Conservation (phyloP, 2,113 vertebrate species). For the Cisticola juncidis region DNA sequence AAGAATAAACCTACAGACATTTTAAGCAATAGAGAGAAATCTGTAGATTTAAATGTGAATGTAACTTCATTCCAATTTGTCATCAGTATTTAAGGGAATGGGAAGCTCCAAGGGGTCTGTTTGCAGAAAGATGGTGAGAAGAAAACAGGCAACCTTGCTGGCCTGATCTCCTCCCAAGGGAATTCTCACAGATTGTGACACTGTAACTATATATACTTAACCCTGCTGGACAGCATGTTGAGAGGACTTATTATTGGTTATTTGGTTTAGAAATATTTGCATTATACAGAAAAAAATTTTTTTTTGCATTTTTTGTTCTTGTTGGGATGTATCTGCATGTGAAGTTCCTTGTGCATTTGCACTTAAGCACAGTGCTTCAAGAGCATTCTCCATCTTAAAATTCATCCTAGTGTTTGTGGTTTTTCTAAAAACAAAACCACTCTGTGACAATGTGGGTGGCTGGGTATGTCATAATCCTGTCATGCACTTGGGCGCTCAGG, state of each 20-base stretch:
- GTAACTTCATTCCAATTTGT: not conserved
- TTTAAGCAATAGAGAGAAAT: not conserved
- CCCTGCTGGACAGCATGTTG: not conserved
- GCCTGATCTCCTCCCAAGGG: not conserved
- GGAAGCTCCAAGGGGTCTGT: not conserved
- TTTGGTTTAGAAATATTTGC: not conserved
- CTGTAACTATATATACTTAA: not conserved
- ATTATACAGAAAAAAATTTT: not conserved
- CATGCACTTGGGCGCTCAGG: conserved; percentile 57
- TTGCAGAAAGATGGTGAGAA: not conserved
- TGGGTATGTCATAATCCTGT: conserved; percentile 61
- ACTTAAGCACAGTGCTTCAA: not conserved
- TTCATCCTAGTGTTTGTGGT: not conserved
- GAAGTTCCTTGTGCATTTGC: not conserved
- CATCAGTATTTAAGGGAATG: not conserved
- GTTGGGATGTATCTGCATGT: not conserved
- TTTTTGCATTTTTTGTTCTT: not conserved
- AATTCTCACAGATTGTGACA: not conserved
- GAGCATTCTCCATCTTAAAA: not conserved
- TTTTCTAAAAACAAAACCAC: not conserved
- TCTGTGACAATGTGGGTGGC: conserved; percentile 40
- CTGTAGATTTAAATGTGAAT: not conserved
- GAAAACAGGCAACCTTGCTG: not conserved
- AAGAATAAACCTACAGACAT: not conserved
- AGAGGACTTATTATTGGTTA: not conserved